Conservation (phyloP, 2,888 invertebrate genomes). For the Octodonta nipae region DNA sequence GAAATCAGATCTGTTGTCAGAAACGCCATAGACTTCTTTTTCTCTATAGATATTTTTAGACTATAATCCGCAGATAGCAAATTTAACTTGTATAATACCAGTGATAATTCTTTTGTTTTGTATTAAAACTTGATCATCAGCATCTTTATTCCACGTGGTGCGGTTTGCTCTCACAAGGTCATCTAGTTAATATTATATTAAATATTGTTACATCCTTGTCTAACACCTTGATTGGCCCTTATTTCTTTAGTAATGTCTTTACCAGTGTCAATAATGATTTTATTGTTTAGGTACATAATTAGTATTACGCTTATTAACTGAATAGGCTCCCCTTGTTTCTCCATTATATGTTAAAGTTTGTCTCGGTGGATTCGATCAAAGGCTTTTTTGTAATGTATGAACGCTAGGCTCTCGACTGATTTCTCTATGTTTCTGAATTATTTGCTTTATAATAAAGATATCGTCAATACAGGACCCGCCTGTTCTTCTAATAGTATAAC, state of each 20-base stretch:
- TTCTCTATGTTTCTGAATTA: constrained; percentile 1
- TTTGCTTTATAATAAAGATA: background rate
- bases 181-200: background rate
- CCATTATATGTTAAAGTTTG: background rate
- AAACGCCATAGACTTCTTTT: constrained; percentile 1
- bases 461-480: background rate
- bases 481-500: constrained; percentile 1
- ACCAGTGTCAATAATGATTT: background rate
- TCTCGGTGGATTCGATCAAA: too few species aligned
- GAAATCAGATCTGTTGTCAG: background rate
- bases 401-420: background rate
- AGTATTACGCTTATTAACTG: constrained; percentile 1
- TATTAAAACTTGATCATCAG: constrained; percentile 1
- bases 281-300: background rate
- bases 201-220: background rate
- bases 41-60: constrained; percentile 1
- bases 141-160: background rate
- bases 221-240: background rate
- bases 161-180: constrained; percentile 1
- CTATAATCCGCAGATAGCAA: constrained; percentile 1
- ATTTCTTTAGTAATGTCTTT: background rate
- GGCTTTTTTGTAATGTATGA: background rate
- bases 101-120: constrained; percentile 1
- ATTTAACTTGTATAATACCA: background rate
- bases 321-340: background rate